phyloP scores from a whole-genome alignment of 2,888 invertebrate genomes.

The Mythimna pallens region DNA sequence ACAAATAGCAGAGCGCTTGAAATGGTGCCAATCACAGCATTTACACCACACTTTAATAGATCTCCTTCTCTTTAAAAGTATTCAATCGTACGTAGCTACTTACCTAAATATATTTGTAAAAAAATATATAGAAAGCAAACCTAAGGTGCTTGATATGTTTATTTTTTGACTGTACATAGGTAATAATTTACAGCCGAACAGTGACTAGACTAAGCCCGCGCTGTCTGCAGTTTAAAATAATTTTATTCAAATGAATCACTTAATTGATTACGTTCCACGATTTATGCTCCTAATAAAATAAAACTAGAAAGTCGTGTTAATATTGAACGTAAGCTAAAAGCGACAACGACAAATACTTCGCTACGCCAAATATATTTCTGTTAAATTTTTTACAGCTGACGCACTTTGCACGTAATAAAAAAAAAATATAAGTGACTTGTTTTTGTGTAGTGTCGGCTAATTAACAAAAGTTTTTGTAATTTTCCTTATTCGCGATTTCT shows the following conservation, averaged over 20 bases:
- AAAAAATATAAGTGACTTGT: conserved; percentile 20
- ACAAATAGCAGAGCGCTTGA: conserved; percentile 46
- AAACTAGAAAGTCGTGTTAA: conserved; percentile 21
- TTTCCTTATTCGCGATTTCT: conserved; percentile 33
- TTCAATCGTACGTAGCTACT: not conserved
- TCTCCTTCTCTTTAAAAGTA: conserved; percentile 11
- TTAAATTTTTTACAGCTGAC: conserved; percentile 37
- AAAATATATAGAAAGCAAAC: not conserved
- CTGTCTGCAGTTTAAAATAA: conserved; percentile 26
- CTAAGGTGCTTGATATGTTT: not conserved
- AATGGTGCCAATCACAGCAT: conserved; percentile 54
- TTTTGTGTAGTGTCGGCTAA: conserved; percentile 13
- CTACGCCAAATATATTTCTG: conserved; percentile 41
- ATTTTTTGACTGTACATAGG: conserved; percentile 1
- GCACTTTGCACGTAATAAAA: conserved; percentile 38
- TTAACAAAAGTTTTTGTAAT: conserved; percentile 18
- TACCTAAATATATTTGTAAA: not conserved
- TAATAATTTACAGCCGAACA: conserved; percentile 17
- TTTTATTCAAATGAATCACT: conserved; percentile 28
- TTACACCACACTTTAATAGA: conserved; percentile 5
- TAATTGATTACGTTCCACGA: conserved; percentile 27
- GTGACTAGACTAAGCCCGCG: not conserved
- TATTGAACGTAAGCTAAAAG: conserved; percentile 15
- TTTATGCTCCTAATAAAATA: conserved; percentile 31
- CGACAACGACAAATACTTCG: conserved; percentile 40